Percentiles rank a stretch among this genome's conserved stretches.
Conservation (phyloP, 1,140 invertebrate genomes). For the Gonioctena quinquepunctata region DNA sequence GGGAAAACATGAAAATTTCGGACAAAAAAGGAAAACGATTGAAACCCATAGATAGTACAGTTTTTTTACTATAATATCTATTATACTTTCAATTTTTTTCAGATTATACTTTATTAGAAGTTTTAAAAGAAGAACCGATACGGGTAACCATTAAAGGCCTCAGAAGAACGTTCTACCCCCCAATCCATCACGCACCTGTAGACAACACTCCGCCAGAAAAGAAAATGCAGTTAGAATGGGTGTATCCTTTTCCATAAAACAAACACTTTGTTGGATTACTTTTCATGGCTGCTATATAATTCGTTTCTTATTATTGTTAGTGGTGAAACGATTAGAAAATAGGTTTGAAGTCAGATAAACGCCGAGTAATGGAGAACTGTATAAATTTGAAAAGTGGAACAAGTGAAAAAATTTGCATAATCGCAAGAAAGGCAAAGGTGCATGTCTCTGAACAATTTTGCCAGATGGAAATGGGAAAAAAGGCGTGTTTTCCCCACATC, state of each 20-base stretch:
- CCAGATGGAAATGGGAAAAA: constrained; percentile 14
- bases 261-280: neutral
- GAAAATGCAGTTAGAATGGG: constrained; percentile 88
- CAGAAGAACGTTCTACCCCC: constrained; percentile 83
- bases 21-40: too few species aligned
- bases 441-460: constrained; percentile 22
- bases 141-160: constrained; percentile 83
- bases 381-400: constrained; percentile 2
- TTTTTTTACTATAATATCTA: too few species aligned
- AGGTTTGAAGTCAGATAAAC: neutral
- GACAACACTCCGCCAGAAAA: constrained; percentile 85
- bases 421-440: constrained; percentile 5
- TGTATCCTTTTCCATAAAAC: constrained; percentile 67
- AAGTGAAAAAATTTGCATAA: constrained; percentile 22
- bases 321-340: neutral
- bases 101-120: constrained; percentile 83
- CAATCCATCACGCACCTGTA: constrained; percentile 76
- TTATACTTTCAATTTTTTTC: constrained; percentile 14
- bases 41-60: too few species aligned
- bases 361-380: neutral
- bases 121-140: constrained; percentile 80
- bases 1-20: too few species aligned
- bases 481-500: constrained; percentile 17
- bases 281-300: neutral
- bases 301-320: neutral